Conservation (phyloP, 2,113 vertebrate genomes). For the Pelmatolapia mariae region DNA sequence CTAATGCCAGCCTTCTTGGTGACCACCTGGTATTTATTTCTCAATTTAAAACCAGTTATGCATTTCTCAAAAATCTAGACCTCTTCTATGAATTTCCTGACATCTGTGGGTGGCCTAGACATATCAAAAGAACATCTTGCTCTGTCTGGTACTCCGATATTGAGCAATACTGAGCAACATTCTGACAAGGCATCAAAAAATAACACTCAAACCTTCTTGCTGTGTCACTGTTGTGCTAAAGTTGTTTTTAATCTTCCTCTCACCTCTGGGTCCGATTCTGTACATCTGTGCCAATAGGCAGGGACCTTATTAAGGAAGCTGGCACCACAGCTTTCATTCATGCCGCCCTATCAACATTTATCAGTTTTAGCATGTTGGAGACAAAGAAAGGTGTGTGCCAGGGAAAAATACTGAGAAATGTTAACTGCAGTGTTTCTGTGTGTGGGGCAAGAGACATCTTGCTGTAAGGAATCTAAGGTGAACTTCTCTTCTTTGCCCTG, state of each 20-base stretch:
- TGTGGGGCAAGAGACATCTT: conserved; percentile 39
- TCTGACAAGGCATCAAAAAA: background rate
- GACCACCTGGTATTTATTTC: background rate
- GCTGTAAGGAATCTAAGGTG: conserved; percentile 14
- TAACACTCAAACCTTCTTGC: conserved; percentile 28
- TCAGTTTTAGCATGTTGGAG: conserved; percentile 2
- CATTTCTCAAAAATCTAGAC: background rate
- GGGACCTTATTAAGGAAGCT: conserved; percentile 1
- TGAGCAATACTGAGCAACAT: conserved; percentile 8
- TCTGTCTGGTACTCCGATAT: background rate
- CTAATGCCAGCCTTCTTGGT: background rate
- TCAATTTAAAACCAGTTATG: background rate
- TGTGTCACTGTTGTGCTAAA: conserved; percentile 35
- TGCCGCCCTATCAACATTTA: background rate
- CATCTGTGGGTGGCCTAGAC: background rate
- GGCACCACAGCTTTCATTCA: conserved; percentile 16
- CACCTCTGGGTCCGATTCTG: background rate
- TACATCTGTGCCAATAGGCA: conserved; percentile 28
- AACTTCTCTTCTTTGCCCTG: conserved; percentile 3
- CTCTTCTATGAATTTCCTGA: background rate
- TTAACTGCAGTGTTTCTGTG: background rate
- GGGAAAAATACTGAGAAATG: background rate
- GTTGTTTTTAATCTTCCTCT: conserved; percentile 6
- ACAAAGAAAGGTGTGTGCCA: background rate
- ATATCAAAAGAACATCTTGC: background rate